Base-by-base conservation (phyloP, 1,140 invertebrate species). In the Drosophila ercepeae region DNA sequence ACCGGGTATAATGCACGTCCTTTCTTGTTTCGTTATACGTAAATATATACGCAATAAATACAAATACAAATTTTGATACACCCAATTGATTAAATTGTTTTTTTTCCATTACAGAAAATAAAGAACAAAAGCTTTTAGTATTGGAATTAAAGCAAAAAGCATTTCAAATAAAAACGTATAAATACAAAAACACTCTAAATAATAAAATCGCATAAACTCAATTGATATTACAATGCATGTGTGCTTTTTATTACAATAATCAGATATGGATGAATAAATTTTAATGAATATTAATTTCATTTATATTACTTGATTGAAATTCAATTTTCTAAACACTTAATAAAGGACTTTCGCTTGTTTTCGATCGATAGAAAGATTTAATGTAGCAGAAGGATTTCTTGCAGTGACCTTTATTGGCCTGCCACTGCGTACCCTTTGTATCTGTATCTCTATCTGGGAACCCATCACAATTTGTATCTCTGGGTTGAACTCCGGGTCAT, bases 401-500 rank as follows among this genome's bases (percentile, higher is more conserved):
- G 1, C 25, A 18, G 61, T 67, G 46, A 6, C 6, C 4, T 6
- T 36, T 39, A 48, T 36, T 44, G 16, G 14, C 18, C 27, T 48
- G 46, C 23, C 14, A 45, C 32, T 23, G 29, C 16, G 4, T 2
- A 36, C 19, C 21, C 9, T 16, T 29, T 21, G 34, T 42, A 65
- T 51, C 46, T 25, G 60, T 42, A 42, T 32, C 59, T 63, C 44
- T 25, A 67, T 65, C 63, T 65, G 60, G 14, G 16, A 27, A 27
- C 46, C 52, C 27, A 36, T 48, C 45, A 54, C 59, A 39, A 42
- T 41, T 75, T 69, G 54, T 75, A 45, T 61, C 52, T 54, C 58
- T 57, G 46, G 60, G 46, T 79, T 75, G 29, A 64, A 58, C 75
- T 75, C 54, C 60, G 77, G 77, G 58, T 84, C 81, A 76, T 84